Base-by-base conservation (phyloP, 2,888 invertebrate genomes). In the Pollenia griseotomentosa region DNA sequence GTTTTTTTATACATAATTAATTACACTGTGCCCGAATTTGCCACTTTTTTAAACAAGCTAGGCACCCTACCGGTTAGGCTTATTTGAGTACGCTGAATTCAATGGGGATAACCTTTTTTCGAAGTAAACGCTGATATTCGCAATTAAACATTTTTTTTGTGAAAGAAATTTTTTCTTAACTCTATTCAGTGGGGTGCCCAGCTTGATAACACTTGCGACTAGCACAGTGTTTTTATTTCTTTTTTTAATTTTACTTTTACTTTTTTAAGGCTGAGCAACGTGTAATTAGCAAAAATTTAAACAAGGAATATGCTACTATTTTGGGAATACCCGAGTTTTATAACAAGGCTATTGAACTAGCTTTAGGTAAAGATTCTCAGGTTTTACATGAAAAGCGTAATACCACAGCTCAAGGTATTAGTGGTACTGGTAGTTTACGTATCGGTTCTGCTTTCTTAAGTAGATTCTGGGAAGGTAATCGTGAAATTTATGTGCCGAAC, bases 271-370 rank as follows among this genome's bases (percentile, higher is more conserved):
- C 99, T 7, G 99, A 99, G 93, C 95, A 96, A 87, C 94, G 95
- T 66, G 92, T 99, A 11, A 92, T 94, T 85, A 91, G 93, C 0
- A 96, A 96, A 90, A 94, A 94, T 44, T 91, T 98, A 92, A 98
- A 99, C 93, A 97, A 99, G 90, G 99, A 99, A 93, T 99, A 99
- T 94, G 96, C 98, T 3, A 96, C 98, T 0, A 99, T 99, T 90
- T 95, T 96, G 81, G 99, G 99, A 55, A 94, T 96, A 57, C 94
- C 97, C 1, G 96, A 97, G 3, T 99, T 98, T 94, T 97, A 97
- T 90, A 95, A 96, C 89, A 95, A 95, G n/a, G 96, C 97, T 12
- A 97, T 97, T 81, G 95, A 96, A 91, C 94, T 99, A 86, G 99
- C 99, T 12, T 95, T 99, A 79, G 99, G 99, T 51, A 96, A 96